Percentiles rank a stretch among this genome's conserved stretches.
phyloP scores from a whole-genome alignment of 2,888 invertebrate species.

The Polyommatus icarus region DNA sequence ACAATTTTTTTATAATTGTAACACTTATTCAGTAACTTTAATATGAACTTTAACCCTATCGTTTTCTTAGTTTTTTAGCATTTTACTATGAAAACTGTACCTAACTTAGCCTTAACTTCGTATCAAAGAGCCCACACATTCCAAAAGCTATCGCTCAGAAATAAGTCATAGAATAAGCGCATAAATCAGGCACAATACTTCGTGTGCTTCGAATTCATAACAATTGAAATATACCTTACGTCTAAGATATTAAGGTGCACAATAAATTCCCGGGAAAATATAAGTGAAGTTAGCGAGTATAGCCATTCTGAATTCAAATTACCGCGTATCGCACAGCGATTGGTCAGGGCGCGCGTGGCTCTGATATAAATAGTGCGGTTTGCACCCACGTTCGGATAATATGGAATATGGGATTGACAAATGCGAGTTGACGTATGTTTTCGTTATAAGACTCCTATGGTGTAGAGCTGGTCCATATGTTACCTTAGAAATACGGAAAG shows the following conservation, averaged over 20 bases:
- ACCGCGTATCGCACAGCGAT: constrained; percentile 73
- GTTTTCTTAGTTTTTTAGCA: not conserved
- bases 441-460: constrained; percentile 31
- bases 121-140: constrained; percentile 35
- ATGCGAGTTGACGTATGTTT: constrained; percentile 42
- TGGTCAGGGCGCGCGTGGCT: constrained; percentile 73
- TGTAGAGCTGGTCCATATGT: constrained; percentile 1
- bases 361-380: constrained; percentile 77
- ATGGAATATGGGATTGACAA: constrained; percentile 61
- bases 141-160: constrained; percentile 49
- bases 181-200: constrained; percentile 74
- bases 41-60: too few relatives aligned
- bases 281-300: constrained; percentile 54
- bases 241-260: constrained; percentile 35
- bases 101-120: not conserved
- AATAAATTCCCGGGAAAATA: constrained; percentile 38
- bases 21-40: too few relatives aligned
- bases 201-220: constrained; percentile 30
- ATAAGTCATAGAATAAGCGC: constrained; percentile 77
- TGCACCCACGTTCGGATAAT: constrained; percentile 57
- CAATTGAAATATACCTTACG: constrained; percentile 38
- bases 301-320: constrained; percentile 74
- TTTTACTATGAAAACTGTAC: not conserved
- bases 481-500: constrained; percentile 6
- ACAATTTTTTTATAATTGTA: too few relatives aligned